Evolutionary conservation across 2,797 vertebrate species (phyloP).

Genomic region (Erithacus rubecula): DNA sequence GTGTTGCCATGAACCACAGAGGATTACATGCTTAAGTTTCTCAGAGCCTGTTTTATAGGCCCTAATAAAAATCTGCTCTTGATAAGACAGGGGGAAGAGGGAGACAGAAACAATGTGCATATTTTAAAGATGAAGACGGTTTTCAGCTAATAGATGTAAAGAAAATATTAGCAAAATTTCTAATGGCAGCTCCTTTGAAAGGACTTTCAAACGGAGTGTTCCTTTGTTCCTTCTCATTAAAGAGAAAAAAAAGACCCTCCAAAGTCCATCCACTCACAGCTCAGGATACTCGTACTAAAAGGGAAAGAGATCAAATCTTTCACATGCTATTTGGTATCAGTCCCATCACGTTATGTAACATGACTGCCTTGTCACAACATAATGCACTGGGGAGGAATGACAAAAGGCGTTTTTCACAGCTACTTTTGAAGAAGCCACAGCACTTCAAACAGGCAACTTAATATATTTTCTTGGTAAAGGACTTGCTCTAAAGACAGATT

Average conservation of each 20-base stretch:
- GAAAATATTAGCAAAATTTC: background rate
- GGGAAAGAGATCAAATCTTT: constrained; percentile 14
- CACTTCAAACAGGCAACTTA: background rate
- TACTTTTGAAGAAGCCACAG: constrained; percentile 10
- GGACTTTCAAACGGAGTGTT: background rate
- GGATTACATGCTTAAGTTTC: constrained; percentile 1
- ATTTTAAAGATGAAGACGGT: background rate
- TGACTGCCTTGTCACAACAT: constrained; percentile 47
- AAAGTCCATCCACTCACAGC: background rate
- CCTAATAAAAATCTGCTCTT: background rate
- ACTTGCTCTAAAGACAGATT: background rate
- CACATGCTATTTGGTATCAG: constrained; percentile 28
- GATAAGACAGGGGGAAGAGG: background rate
- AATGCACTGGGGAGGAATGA: constrained; percentile 41
- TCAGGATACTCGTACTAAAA: background rate
- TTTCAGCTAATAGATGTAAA: background rate
- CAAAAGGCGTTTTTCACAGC: constrained; percentile 51
- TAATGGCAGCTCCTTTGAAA: background rate
- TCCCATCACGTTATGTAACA: constrained; percentile 28
- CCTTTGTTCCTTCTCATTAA: background rate
- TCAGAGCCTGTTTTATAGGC: background rate
- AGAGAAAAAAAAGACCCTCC: background rate
- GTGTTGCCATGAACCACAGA: background rate
- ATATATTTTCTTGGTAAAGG: constrained; percentile 10
- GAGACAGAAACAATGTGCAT: background rate